Base-by-base conservation (phyloP, 1,140 invertebrate species). In the Zelostemma sp. region DNA sequence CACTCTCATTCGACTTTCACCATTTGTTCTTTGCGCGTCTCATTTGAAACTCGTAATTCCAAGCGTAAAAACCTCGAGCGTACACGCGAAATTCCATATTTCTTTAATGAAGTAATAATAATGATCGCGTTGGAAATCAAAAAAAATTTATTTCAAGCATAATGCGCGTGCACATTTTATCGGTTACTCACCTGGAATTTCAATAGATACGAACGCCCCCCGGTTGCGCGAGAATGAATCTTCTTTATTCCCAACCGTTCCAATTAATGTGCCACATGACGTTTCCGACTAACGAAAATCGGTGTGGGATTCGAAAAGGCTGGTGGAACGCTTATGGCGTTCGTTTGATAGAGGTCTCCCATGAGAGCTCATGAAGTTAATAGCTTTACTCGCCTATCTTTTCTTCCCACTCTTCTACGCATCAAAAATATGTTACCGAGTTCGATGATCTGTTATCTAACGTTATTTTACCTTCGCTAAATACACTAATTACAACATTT, bases 181-280 rank as follows among this genome's bases (percentile, higher is more conserved):
- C 33, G 11, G 5, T 35, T n/a, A 35, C 5, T 35, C 33, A 9
- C 3, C 11, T 35, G 33, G 33, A 35, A 56, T 53, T 61, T 40
- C 8, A 43, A 21, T 51, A 25, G 66, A 63, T 69, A 69, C 68
- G 72, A 63, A 74, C 68, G 64, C 60, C 69, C 58, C 68, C 57
- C 68, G 70, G 55, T 67, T 67, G 56, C 51, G 61, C 54, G 59
- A 59, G 49, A 62, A 73, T 73, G 72, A 76, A 76, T 76, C 75
- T 78, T 66, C 75, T 78, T 80, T 76, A 79, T 78, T 76, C 73
- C 57, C 55, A 53, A 50, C 38, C 66, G 72, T 63, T 76, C 68
- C 76, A 78, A 80, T 80, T 80, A 80, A 80, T 79, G 67, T 66
- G 69, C 77, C 78, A 80, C 74, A 80, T 80, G 78, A 80, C 77